Percentiles rank a stretch among this genome's conserved stretches.
phyloP scores from a whole-genome alignment of 2,797 vertebrate genomes.

The Apodemus agrarius region DNA sequence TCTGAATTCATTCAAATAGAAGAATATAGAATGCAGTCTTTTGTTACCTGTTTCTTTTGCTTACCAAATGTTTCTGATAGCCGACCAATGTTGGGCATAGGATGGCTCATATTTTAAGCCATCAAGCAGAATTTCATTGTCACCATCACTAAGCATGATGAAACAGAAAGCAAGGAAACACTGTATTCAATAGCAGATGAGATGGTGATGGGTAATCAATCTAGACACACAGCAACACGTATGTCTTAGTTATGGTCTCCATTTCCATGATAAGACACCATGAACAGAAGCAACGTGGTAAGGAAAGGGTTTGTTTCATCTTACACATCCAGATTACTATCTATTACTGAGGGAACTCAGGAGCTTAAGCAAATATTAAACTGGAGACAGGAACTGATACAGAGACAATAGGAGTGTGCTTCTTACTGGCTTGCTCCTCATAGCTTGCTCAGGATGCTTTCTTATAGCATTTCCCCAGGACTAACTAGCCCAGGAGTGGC shows the following conservation, averaged over 20 bases:
- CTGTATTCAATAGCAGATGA: not conserved
- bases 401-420: not conserved
- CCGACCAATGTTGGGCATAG: not conserved
- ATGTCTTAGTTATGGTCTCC: not conserved
- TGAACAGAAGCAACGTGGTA: not conserved
- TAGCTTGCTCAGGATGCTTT: not conserved
- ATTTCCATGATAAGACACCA: not conserved
- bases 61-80: constrained; percentile 11
- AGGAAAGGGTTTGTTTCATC: not conserved
- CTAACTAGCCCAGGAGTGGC: not conserved
- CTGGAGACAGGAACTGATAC: not conserved
- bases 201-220: not conserved
- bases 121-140: not conserved
- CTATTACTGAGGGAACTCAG: not conserved
- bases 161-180: not conserved
- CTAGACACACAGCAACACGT: not conserved
- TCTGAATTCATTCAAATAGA: not conserved
- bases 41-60: not conserved
- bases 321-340: not conserved
- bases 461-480: not conserved
- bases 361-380: not conserved
- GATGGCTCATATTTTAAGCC: not conserved
- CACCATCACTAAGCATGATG: not conserved
- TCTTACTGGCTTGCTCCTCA: not conserved
- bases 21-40: not conserved